Percentiles rank a stretch among this genome's conserved stretches.
Conservation (phyloP, 2,888 invertebrate species). For the Leuctra nigra region DNA sequence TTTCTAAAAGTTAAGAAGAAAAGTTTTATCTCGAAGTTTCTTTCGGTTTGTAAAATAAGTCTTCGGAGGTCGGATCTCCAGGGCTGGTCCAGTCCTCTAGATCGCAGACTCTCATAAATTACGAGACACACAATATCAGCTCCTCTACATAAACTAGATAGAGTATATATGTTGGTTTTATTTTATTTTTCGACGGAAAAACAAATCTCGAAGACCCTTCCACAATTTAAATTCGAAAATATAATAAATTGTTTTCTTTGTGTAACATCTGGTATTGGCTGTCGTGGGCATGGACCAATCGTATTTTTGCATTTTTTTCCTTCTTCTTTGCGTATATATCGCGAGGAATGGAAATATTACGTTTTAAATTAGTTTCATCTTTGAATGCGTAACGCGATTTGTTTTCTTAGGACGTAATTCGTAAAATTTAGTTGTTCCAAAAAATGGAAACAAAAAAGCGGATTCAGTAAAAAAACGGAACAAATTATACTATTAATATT, state of each 20-base stretch:
- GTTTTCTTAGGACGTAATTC: too few species aligned
- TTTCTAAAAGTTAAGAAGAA: too few species aligned
- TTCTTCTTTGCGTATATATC: not conserved
- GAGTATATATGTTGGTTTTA: not conserved
- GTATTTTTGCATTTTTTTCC: not conserved
- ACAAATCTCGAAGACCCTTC: conserved; percentile 13
- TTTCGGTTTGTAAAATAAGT: too few species aligned
- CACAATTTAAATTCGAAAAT: conserved; percentile 17
- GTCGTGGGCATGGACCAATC: not conserved
- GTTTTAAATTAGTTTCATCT: conserved; percentile 16
- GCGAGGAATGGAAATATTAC: conserved; percentile 9
- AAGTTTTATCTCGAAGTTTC: too few species aligned
- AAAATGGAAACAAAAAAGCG: too few species aligned
- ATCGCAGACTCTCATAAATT: conserved; percentile 5
- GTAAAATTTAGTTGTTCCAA: too few species aligned
- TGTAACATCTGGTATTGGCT: conserved; percentile 18
- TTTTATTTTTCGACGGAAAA: conserved; percentile 2
- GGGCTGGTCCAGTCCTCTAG: too few species aligned
- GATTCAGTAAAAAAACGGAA: too few species aligned
- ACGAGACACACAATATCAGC: not conserved
- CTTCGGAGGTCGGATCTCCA: too few species aligned
- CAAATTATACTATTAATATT: too few species aligned
- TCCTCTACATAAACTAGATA: conserved; percentile 2
- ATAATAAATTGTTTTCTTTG: conserved; percentile 14
- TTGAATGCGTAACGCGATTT: not conserved